Base-by-base conservation (phyloP, 2,113 vertebrate species). In the Gobius niger region DNA sequence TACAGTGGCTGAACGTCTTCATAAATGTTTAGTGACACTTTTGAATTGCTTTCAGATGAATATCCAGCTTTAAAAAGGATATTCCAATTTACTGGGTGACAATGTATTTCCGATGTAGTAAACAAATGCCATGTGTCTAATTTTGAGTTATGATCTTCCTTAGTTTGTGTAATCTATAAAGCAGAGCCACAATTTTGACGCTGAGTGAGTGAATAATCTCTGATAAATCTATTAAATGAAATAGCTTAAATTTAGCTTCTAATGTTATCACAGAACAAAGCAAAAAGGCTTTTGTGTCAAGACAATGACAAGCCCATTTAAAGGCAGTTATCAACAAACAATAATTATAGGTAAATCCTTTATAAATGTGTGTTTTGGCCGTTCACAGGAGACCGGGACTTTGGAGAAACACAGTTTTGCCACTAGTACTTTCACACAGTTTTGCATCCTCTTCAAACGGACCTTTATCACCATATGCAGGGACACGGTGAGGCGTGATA, bases 371-470 rank as follows among this genome's bases (percentile, higher is more conserved):
- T 53, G 2, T 77, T 4, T 70, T 44, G n/a, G 15, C 70, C 66
- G 4, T 75, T 85, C 91, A 90, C 94, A 98, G 2, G 90, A 94
- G 71, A 90, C 90, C 41, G 96, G 95, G 49, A 93, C 95, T 59
- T 95, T 98, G 0, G 98, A 99, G 90, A 99, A 96, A 82, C 96
- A 95, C 79, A 99, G 95, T 0, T 99, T 99, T 73, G 95, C 96
- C 72, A 99, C 96, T 76, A 99, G 95, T 87, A 94, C 96, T 59
- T 89, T 95, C 52, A 98, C 95, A 11, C 97, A 99, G 90, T 98
- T 99, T 93, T 94, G 96, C 88, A 97, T 99, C 86, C 96, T 99
- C 84, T 99, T 99, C 91, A 95, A 95, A 87, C 94, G 98, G 83
- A 98, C 95, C 53, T 98, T 98, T 59, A 56, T 95, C 67, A 98